Evolutionary conservation across 2,888 invertebrate genomes (phyloP).

Genomic region (Lordiphosa fenestrarum): DNA sequence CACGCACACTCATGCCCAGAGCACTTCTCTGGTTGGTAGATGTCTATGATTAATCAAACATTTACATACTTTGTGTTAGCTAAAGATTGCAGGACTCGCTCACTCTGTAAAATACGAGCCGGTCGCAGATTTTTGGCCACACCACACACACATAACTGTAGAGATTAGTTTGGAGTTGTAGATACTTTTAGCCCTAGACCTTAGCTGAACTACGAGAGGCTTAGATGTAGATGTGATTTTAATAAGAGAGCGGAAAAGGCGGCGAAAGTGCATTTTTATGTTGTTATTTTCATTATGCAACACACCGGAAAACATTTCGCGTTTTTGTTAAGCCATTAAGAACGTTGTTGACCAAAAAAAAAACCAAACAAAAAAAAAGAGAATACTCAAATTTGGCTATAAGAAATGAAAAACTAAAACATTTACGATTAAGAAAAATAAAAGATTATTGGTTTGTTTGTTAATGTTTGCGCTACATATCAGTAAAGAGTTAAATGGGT

Average conservation of each 20-base stretch:
- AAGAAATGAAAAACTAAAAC: slow-evolving; percentile 39
- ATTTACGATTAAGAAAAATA: slow-evolving; percentile 47
- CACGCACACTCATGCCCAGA: slow-evolving; percentile 4
- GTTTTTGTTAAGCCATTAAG: slow-evolving; percentile 29
- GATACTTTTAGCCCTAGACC: slow-evolving; percentile 70
- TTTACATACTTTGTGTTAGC: slow-evolving; percentile 20
- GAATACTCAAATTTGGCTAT: slow-evolving; percentile 52
- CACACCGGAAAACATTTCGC: slow-evolving; percentile 13
- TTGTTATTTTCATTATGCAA: slow-evolving; percentile 54
- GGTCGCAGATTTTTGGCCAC: slow-evolving; percentile 31
- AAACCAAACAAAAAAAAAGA: slow-evolving; percentile 21
- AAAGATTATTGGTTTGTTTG: slow-evolving; percentile 78
- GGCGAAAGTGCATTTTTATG: slow-evolving; percentile 47
- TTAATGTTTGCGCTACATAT: slow-evolving; percentile 81
- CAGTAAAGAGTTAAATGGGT: slow-evolving; percentile 76
- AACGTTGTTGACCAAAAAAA: slow-evolving; percentile 23
- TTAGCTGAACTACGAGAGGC: slow-evolving; percentile 48
- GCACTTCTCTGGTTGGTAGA: background rate
- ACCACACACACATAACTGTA: slow-evolving; percentile 41
- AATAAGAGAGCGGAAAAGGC: slow-evolving; percentile 25
- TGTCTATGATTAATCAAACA: slow-evolving; percentile 5
- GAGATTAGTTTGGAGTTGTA: slow-evolving; percentile 55
- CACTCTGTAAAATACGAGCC: slow-evolving; percentile 23
- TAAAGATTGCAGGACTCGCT: slow-evolving; percentile 23
- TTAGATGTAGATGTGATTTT: slow-evolving; percentile 74